Percentiles rank a stretch among this genome's conserved stretches.
Evolutionary conservation across 64 coral and sea anemone genomes (phyloP).

Genomic region (Montipora sp.): DNA sequence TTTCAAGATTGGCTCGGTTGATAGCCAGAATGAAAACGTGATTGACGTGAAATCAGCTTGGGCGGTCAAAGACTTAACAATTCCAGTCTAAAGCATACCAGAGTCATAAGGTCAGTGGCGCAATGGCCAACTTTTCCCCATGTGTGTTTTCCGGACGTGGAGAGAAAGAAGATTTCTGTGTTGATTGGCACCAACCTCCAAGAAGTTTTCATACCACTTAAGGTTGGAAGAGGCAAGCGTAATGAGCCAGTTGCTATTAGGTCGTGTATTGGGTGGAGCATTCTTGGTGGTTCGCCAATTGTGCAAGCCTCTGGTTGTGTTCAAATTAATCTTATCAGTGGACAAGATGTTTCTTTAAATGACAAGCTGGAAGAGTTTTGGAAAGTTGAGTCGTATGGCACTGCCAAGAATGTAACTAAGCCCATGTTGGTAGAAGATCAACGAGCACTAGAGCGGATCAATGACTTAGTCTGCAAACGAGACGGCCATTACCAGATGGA

Average conservation of each 20-base stretch:
- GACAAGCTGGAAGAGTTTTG: slow-evolving; percentile 15
- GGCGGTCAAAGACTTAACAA: slow-evolving; percentile 27
- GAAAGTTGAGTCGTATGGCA: slow-evolving; percentile 37
- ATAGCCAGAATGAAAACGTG: no score
- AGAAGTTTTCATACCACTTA: slow-evolving; percentile 65
- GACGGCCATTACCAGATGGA: slow-evolving; percentile 60
- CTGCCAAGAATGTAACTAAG: not conserved
- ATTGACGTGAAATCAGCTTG: not conserved
- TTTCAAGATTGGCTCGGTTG: no score
- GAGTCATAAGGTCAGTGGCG: not conserved
- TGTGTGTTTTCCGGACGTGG: slow-evolving; percentile 46
- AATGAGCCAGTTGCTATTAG: slow-evolving; percentile 55
- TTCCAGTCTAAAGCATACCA: slow-evolving; percentile 39
- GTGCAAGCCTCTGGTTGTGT: not conserved
- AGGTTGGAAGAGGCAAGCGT: slow-evolving; percentile 43
- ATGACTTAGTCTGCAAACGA: slow-evolving; percentile 3
- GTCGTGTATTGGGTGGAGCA: slow-evolving; percentile 59
- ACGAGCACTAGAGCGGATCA: slow-evolving; percentile 22
- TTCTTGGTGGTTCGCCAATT: slow-evolving; percentile 31
- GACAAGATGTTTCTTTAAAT: not conserved
- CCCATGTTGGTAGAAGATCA: slow-evolving; percentile 33
- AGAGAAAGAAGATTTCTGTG: slow-evolving; percentile 58
- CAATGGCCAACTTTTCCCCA: slow-evolving; percentile 29
- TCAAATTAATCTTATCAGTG: slow-evolving; percentile 5
- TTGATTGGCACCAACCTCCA: slow-evolving; percentile 21